Evolutionary conservation across 1,140 invertebrate genomes (phyloP), one percentile per base, ranked within the genome.

Genomic region (Plodia interpunctella): DNA sequence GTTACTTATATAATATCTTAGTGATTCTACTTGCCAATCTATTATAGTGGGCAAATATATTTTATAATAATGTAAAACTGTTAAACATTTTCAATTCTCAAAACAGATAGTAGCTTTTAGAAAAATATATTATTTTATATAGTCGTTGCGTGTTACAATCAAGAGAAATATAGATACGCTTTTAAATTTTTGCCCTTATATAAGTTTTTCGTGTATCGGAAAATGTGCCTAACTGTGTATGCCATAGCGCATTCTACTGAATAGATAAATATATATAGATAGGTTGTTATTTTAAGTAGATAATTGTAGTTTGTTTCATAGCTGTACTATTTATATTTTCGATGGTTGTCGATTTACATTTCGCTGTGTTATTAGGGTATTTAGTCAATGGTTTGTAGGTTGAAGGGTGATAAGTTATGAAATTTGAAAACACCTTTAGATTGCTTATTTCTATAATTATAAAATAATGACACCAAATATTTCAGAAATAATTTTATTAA

Each of bases 21-120:
- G 38, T 44, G 32, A 35, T 35, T 35, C 32, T 35, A n/a, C 38
- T 44, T 44, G n/a, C 38, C 38, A 44, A 44, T 35, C 32, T 9
- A 35, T 15, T 15, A 44, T 15, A 15, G 38, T 44, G 38, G 15
- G 15, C 38, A 44, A 44, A 44, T 44, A 44, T 44, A 44, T 35
- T 35, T 35, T 35, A 35, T 44, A 44, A 2, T 44, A 44, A 6
- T 44, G 38, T 44, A 15, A 44, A n/a, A 15, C 38, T 44, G 38
- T 44, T 44, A 38, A 8, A 44, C 38, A 44, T 15, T 15, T 44
- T 44, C 38, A 44, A 3, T 15, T 44, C 30, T 32, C 30, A 32
- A 32, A 28, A 5, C 9, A 28, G 4, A 32, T 9, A 32, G 4
- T 32, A 32, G 30, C 30, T 1, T 32, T 32, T 32, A 32, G 30